These are phyloP conservation scores for Dryomyza anilis DNA, from an alignment of 2,888 invertebrate genomes.

Conservation along the genomic window DNA sequence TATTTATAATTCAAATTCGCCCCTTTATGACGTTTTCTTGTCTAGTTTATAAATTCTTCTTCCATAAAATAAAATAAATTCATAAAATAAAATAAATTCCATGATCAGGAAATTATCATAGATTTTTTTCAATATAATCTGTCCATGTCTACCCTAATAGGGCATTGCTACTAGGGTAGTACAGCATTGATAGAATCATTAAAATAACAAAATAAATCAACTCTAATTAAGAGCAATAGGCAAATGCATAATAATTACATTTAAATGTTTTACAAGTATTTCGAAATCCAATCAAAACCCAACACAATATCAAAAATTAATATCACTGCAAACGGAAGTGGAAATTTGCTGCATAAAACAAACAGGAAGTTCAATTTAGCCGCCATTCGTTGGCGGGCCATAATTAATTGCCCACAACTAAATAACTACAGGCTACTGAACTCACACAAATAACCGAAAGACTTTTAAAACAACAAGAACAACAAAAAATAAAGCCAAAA, in stretches of 20 bases:
- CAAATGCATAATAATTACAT: not conserved
- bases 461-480: not conserved
- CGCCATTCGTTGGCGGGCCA: not conserved
- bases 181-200: not conserved
- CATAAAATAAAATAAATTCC: no score
- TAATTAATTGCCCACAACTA: constrained; percentile 6
- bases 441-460: not conserved
- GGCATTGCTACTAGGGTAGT: no score
- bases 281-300: not conserved
- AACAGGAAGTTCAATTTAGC: not conserved
- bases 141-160: no score
- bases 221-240: not conserved
- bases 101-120: no score
- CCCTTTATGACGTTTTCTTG: no score
- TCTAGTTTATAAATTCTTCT: no score
- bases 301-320: not conserved
- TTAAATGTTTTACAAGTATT: not conserved
- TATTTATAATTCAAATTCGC: no score
- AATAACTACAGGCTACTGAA: not conserved
- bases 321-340: not conserved
- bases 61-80: no score
- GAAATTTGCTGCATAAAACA: constrained; percentile 7
- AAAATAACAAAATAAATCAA: not conserved
- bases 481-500: not conserved
- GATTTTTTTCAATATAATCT: no score